Percentiles rank a stretch among this genome's conserved stretches.
Conservation (phyloP, 2,888 invertebrate species). For the Plebejus argus region DNA sequence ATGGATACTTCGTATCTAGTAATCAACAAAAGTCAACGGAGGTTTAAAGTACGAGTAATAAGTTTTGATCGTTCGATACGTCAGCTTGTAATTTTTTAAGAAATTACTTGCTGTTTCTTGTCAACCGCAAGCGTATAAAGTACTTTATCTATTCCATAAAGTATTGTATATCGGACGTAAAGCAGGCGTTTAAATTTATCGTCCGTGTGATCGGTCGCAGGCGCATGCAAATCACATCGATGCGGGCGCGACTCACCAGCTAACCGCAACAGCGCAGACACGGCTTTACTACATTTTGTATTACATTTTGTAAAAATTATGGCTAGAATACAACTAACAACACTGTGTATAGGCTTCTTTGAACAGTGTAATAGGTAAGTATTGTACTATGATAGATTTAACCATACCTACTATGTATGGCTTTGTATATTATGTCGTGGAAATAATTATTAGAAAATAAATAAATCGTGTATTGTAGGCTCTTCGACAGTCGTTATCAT, state of each 20-base stretch:
- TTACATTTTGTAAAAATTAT: neutral
- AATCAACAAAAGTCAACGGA: neutral
- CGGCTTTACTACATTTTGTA: constrained; percentile 42
- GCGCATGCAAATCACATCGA: constrained; percentile 77
- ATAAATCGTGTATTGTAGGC: neutral
- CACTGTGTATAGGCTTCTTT: neutral
- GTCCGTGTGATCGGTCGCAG: constrained; percentile 46
- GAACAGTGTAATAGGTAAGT: neutral
- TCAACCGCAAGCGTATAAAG: constrained; percentile 24
- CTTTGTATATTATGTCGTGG: too few relatives aligned
- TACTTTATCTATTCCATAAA: constrained; percentile 34
- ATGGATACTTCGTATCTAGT: neutral
- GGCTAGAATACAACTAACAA: neutral
- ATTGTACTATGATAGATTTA: too few relatives aligned
- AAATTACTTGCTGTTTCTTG: neutral
- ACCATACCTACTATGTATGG: neutral
- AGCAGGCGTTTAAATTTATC: constrained; percentile 35
- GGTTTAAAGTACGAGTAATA: neutral
- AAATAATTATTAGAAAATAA: too few relatives aligned
- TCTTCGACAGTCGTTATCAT: neutral
- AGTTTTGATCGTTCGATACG: constrained; percentile 16
- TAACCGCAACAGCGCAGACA: constrained; percentile 47
- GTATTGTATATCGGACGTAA: constrained; percentile 33
- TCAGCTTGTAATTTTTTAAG: neutral
- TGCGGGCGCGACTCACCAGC: constrained; percentile 57